Evolutionary conservation across 2,113 vertebrate species (phyloP), one percentile per base, ranked within the genome.

Genomic region (Peromyscus californicus): DNA sequence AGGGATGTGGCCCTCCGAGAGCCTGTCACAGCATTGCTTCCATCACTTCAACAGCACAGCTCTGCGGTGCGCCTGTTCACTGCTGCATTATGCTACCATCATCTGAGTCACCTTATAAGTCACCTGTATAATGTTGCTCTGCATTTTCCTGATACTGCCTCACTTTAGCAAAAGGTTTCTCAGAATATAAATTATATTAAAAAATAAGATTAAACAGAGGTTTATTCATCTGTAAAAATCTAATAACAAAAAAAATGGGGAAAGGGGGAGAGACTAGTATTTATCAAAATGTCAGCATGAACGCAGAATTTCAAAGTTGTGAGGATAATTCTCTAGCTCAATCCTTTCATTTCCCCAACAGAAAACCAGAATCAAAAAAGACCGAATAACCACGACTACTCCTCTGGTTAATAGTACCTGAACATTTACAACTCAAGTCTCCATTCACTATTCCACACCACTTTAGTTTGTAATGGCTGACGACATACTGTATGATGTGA

Each of bases 391-490:
- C 48, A 39, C 70, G 42, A 33, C 24, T 6, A 80, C 33, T 11
- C 5, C 9, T 85, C 24, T 16, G n/a, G 39, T 39, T 84, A 75
- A 48, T 13, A 89, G 24, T 0, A 79, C 31, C 42, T 9, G 3
- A 31, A 63, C 21, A 61, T 63, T 42, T 65, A 91, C 7, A 61
- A 13, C 1, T 39, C 67, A 78, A 70, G 59, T 39, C 74, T 87
- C 48, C 39, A 85, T 2, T 48, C 1, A 2, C 36, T 67, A 63
- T 0, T 5, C 29, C 76, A 39, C 0, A 0, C 48, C 61, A 57
- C 21, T 39, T n/a, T 12, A 29, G 29, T 70, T 75, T 63, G 19
- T 29, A 54, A 54, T 16, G 29, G 83, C 17, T 94, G 21, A 54
- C 19, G 42, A 57, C 22, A 67, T 45, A 33, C 19, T 48, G 87